Evolutionary conservation across 2,113 vertebrate genomes (phyloP), one percentile per base, ranked within the genome.

Genomic region (Vimba vimba): DNA sequence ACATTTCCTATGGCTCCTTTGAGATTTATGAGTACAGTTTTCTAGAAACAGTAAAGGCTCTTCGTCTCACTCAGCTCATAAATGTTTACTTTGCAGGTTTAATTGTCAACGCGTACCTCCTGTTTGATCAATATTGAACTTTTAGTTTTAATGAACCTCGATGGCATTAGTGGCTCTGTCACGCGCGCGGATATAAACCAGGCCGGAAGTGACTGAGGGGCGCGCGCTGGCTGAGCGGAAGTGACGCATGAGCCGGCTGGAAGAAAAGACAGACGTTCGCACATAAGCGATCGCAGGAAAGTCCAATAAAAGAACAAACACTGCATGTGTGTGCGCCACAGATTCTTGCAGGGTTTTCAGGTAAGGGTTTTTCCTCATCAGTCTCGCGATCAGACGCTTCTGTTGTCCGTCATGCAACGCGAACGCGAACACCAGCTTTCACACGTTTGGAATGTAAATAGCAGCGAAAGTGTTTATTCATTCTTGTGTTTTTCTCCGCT

Each of bases 191-290:
- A 52, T 23, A 33, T 50, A 55, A 23, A 52, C 1, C 25, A 36
- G 62, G 64, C 30, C 81, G 81, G 81, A 83, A n/a, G 81, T 57
- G 10, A 36, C 47, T 57, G 25, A 4, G 4, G 2, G 7, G 4
- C 17, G 59, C 43, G 43, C 66, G 47, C 30, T 55, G n/a, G 15
- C 2, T 0, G 21, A 83, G 12, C 81, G 81, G 81, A 83, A 73
- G 81, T 83, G 81, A 83, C 81, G 66, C 23, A 21, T 73, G 66
- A 55, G 50, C 79, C 81, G 81, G 66, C 30, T 83, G 81, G 25
- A 73, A 73, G 79, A 82, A 57, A 83, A 83, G 66, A 71, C 19
- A 55, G 45, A 19, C 66, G 21, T 39, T 55, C 7, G 11, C 33
- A 21, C 17, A 36, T 23, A 36, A 36, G 21, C 30, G 47, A 73